Percentiles rank a stretch among this genome's conserved stretches.
Evolutionary conservation across 2,888 invertebrate genomes (phyloP).

Genomic region (Octodonta nipae): DNA sequence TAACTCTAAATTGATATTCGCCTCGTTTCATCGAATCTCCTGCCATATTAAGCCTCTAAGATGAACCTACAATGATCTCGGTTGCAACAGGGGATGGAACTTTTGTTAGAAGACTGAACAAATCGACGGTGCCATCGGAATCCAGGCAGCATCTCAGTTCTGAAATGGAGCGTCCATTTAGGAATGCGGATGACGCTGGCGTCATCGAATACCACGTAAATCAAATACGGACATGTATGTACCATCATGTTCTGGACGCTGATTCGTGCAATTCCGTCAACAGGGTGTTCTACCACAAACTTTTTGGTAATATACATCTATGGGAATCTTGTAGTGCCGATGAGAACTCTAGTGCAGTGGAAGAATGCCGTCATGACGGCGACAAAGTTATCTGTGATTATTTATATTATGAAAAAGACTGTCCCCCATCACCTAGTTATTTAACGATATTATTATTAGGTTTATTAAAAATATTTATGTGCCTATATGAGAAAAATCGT

Average conservation of each 20-base stretch:
- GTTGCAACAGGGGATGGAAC: no score
- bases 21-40: no score
- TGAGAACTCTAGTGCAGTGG: slow-evolving; percentile 7
- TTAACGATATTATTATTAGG: slow-evolving; percentile 21
- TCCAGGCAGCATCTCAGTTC: no score
- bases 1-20: no score
- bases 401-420: slow-evolving; percentile 20
- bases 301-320: no score
- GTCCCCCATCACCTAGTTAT: slow-evolving; percentile 15
- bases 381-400: slow-evolving; percentile 23
- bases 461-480: slow-evolving; percentile 29
- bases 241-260: background rate
- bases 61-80: no score
- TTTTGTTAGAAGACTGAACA: background rate
- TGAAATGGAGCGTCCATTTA: no score
- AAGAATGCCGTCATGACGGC: slow-evolving; percentile 9
- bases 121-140: background rate
- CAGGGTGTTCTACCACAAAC: background rate
- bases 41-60: no score
- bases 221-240: slow-evolving; percentile 6
- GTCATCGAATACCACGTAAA: slow-evolving; percentile 5
- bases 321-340: no score
- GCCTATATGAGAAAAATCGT: slow-evolving; percentile 28
- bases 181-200: slow-evolving; percentile 5
- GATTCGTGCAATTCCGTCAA: background rate